These are phyloP conservation scores for Tenthredo mesomela DNA, from an alignment of 2,888 invertebrate species.

Conservation along the genomic window DNA sequence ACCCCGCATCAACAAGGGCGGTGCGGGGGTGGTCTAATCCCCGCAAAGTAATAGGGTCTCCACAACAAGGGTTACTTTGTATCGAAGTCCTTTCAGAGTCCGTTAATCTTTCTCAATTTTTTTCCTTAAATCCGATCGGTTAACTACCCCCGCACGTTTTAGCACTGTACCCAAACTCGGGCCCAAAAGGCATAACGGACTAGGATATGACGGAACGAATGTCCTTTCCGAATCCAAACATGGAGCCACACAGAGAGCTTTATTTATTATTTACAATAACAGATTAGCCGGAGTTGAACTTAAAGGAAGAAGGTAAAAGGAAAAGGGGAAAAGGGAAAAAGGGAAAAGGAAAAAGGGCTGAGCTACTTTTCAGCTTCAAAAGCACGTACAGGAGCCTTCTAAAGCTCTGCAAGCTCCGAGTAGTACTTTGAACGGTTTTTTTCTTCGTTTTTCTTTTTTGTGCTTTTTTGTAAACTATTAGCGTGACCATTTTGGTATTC, in stretches of 20 bases:
- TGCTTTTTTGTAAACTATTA: not conserved
- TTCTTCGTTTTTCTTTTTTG: not conserved
- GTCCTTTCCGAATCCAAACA: not conserved
- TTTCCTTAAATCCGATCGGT: constrained; percentile 12
- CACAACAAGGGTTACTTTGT: not conserved
- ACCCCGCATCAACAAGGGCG: not conserved
- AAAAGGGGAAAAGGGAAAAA: not conserved
- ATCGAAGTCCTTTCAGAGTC: constrained; percentile 17
- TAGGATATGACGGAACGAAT: not conserved
- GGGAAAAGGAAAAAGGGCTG: not conserved
- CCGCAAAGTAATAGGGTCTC: not conserved
- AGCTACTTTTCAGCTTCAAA: not conserved
- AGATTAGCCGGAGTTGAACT: not conserved
- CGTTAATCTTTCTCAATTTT: constrained; percentile 10
- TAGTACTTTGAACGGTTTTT: not conserved
- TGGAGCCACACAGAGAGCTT: not conserved
- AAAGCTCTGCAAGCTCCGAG: not conserved
- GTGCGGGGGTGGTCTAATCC: not conserved
- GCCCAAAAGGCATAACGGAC: not conserved
- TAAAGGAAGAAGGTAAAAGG: not conserved
- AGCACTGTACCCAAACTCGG: not conserved
- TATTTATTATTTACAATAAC: constrained; percentile 25
- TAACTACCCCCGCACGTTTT: not conserved
- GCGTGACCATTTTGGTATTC: not conserved
- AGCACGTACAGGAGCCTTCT: not conserved